These are phyloP conservation scores for Anser brachyrhynchus DNA, from an alignment of 2,113 vertebrate species.

Conservation along the genomic window DNA sequence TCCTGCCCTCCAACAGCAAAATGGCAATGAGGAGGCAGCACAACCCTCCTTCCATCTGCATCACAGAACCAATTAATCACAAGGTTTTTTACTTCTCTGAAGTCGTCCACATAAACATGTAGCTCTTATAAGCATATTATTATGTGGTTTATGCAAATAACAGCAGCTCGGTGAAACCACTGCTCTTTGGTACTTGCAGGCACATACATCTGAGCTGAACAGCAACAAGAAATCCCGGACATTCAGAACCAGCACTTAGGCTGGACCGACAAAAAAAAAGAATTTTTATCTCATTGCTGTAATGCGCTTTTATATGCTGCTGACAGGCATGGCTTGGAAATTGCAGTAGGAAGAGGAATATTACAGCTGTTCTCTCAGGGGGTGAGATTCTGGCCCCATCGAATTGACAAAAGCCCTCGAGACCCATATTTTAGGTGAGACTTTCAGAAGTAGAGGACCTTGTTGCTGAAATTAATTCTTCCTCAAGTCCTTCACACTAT, in stretches of 20 bases:
- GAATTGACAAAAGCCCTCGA: background rate
- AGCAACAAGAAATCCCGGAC: background rate
- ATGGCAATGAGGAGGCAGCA: background rate
- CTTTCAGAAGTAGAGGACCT: background rate
- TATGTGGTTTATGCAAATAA: background rate
- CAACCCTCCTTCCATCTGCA: background rate
- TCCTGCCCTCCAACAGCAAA: background rate
- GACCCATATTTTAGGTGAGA: background rate
- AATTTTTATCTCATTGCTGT: background rate
- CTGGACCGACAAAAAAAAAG: background rate
- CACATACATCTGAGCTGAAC: background rate
- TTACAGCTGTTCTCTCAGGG: background rate
- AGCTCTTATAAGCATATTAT: background rate
- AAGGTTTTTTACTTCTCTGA: background rate
- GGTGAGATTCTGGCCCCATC: background rate
- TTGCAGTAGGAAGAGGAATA: background rate
- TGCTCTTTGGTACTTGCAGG: background rate
- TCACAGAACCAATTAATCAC: background rate
- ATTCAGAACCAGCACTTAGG: background rate
- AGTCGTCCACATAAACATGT: background rate
- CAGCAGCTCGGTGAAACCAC: background rate
- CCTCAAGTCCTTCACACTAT: background rate
- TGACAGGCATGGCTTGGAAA: background rate
- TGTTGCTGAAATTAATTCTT: constrained; percentile 16
- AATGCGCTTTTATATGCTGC: background rate